phyloP scores from a whole-genome alignment of 2,113 vertebrate species.

The Cyanoramphus novaezelandiae region DNA sequence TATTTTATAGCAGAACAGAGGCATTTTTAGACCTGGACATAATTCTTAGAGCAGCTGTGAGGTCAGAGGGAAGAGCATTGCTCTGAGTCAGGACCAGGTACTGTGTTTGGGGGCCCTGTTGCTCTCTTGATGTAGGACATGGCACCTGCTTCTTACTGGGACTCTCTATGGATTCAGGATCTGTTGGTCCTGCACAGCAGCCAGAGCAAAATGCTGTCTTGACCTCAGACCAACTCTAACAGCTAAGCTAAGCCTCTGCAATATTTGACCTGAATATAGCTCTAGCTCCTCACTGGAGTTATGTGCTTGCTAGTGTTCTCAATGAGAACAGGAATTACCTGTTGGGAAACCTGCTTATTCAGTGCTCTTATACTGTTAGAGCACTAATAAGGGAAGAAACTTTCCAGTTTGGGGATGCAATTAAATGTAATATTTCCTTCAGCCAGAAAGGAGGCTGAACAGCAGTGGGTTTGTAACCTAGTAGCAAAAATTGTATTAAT shows the following conservation, averaged over 20 bases:
- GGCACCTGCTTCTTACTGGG: neutral
- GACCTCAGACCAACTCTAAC: neutral
- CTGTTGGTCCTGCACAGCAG: neutral
- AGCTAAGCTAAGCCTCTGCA: neutral
- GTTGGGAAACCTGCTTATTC: neutral
- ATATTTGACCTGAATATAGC: neutral
- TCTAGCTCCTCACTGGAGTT: neutral
- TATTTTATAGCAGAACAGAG: neutral
- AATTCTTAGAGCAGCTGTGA: neutral
- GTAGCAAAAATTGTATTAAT: neutral
- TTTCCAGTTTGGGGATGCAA: neutral
- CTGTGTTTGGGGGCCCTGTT: neutral
- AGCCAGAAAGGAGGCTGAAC: neutral
- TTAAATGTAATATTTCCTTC: neutral
- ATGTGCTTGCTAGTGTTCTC: neutral
- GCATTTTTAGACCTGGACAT: neutral
- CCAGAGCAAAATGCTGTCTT: neutral
- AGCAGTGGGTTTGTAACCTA: neutral
- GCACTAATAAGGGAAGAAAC: neutral
- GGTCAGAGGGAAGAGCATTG: rapidly evolving
- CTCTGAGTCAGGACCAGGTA: neutral
- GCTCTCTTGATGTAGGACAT: neutral
- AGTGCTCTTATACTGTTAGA: neutral
- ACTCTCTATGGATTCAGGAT: neutral
- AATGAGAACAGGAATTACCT: neutral